Conservation (phyloP, 2,797 vertebrate species). For the Hippocampus kuda region DNA sequence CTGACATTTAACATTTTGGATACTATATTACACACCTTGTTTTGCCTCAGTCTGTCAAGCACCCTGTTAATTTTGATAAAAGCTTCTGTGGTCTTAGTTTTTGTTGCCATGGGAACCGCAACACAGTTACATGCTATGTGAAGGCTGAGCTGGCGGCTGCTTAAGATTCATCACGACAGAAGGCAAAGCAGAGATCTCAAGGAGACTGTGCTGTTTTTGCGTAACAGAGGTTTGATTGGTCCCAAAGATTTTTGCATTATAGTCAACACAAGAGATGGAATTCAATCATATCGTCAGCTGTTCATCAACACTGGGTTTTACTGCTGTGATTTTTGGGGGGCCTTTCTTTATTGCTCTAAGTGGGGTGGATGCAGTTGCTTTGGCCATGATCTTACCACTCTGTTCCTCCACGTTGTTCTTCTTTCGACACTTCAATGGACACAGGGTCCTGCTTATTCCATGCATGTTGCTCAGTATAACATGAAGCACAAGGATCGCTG, state of each 20-base stretch:
- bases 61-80: conserved; percentile 11
- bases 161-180: conserved; percentile 31
- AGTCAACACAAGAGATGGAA: neutral
- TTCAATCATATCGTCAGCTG: neutral
- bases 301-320: neutral
- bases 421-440: neutral
- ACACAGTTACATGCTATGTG: conserved; percentile 8
- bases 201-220: conserved; percentile 10
- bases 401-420: neutral
- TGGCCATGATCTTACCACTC: neutral
- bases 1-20: neutral
- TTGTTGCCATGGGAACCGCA: conserved; percentile 39
- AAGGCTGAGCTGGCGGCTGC: conserved; percentile 2
- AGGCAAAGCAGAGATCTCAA: conserved; percentile 13
- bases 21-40: neutral
- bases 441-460: neutral
- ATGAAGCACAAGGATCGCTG: neutral
- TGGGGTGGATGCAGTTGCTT: neutral
- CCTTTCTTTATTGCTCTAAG: neutral
- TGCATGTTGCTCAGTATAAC: neutral
- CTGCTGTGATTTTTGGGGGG: neutral
- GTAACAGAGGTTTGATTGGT: conserved; percentile 13
- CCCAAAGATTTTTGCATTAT: neutral
- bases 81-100: conserved; percentile 12
- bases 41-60: conserved; percentile 2